These are phyloP conservation scores for Eulemur coronatus DNA, from an alignment of 2,797 vertebrate genomes.

Conservation along the genomic window DNA sequence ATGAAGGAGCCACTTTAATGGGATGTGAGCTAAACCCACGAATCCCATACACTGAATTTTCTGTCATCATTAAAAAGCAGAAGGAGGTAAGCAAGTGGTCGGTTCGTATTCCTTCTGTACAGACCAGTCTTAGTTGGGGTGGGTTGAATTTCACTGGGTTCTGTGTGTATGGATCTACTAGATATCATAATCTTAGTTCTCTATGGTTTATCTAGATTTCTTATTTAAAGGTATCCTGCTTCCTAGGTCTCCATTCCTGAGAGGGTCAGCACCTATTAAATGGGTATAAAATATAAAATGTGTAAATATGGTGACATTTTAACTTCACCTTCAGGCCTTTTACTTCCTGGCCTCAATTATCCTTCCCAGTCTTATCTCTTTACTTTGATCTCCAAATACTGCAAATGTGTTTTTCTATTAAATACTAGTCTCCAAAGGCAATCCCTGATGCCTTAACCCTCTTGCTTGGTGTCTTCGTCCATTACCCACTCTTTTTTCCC, in stretches of 20 bases:
- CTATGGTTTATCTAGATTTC: not conserved
- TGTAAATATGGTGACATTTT: not conserved
- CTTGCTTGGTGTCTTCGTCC: not conserved
- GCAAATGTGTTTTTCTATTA: not conserved
- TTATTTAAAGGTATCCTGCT: not conserved
- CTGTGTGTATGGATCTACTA: fast-evolving
- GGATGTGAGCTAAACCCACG: constrained; percentile 98
- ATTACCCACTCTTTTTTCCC: too few species aligned
- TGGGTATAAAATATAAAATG: not conserved
- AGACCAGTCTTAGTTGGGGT: not conserved
- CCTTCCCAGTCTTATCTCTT: not conserved
- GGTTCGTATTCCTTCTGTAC: fast-evolving
- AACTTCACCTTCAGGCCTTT: not conserved
- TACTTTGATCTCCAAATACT: not conserved
- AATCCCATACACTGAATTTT: constrained; percentile 99
- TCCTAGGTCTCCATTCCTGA: not conserved
- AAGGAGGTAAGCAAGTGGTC: constrained; percentile 91
- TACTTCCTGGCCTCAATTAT: not conserved
- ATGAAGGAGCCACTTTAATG: constrained; percentile 99
- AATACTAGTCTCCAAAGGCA: not conserved
- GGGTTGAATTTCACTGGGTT: fast-evolving
- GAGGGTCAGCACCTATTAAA: not conserved
- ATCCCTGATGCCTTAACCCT: not conserved
- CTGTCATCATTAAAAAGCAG: constrained; percentile 99
- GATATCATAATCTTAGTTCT: not conserved